Conservation (phyloP, 2,113 vertebrate species). For the Tetrax tetrax region DNA sequence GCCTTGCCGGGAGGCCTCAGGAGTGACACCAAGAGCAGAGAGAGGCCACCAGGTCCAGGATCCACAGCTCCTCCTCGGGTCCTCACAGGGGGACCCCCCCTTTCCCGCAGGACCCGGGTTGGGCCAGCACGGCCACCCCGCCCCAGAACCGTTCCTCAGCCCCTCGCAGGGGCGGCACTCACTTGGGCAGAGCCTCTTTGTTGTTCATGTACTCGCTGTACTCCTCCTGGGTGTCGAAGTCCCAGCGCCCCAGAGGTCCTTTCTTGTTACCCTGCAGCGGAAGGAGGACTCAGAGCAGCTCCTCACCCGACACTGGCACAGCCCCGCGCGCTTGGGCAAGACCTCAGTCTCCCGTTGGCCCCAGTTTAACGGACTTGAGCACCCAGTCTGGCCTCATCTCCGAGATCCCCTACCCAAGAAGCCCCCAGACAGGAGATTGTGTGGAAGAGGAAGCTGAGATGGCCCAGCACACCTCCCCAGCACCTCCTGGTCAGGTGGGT, state of each 20-base stretch:
- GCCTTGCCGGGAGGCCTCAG: background rate
- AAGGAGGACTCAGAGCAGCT: background rate
- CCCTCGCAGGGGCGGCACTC: slow-evolving; percentile 17
- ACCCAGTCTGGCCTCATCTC: background rate
- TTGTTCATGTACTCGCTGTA: slow-evolving; percentile 99
- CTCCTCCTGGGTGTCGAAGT: slow-evolving; percentile 98
- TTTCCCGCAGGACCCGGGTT: background rate
- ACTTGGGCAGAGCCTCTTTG: slow-evolving; percentile 98
- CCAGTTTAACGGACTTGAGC: background rate
- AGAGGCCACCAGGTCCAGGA: background rate
- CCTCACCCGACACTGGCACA: background rate
- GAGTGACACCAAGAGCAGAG: background rate
- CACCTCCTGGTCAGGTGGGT: background rate
- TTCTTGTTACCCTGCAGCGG: slow-evolving; percentile 93
- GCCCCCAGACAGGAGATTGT: background rate
- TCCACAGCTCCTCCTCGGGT: background rate
- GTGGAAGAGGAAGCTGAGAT: accelerated
- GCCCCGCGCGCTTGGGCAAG: accelerated
- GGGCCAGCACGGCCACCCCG: background rate
- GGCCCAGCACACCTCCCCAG: background rate
- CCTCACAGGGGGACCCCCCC: background rate
- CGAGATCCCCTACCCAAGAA: accelerated
- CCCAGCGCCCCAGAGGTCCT: slow-evolving; percentile 96
- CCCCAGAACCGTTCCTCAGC: background rate
- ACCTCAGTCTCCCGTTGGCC: background rate